Evolutionary conservation across 2,888 invertebrate genomes (phyloP).

Genomic region (Phaedon cochleariae): DNA sequence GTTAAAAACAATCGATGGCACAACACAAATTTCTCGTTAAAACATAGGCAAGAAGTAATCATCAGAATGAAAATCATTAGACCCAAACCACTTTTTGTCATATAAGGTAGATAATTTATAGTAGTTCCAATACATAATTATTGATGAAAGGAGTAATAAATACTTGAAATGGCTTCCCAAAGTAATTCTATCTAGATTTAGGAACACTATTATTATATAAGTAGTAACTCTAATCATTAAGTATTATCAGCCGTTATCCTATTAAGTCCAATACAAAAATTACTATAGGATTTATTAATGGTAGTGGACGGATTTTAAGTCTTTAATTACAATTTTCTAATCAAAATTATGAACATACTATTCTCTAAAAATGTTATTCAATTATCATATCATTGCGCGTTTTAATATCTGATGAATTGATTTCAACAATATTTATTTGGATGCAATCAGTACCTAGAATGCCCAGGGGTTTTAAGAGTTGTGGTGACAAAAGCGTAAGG

Average conservation of each 20-base stretch:
- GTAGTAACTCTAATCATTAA: constrained; percentile 34
- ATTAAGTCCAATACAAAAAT: constrained; percentile 29
- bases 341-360: not conserved
- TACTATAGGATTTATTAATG: constrained; percentile 22
- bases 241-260: constrained; percentile 30
- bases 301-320: constrained; percentile 39
- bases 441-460: no score
- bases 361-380: no score
- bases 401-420: no score
- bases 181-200: not conserved
- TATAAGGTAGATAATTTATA: no score
- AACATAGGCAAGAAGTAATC: constrained; percentile 41
- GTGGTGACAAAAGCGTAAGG: no score
- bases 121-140: constrained; percentile 19
- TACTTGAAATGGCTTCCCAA: constrained; percentile 14
- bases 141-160: constrained; percentile 19
- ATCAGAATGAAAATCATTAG: constrained; percentile 24
- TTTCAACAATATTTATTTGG: no score
- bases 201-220: constrained; percentile 27
- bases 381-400: no score
- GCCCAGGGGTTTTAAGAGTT: no score
- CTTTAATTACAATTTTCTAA: constrained; percentile 21
- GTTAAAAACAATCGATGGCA: constrained; percentile 44
- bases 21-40: constrained; percentile 29
- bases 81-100: constrained; percentile 28